A percentile compares a stretch with the other conserved stretches of the same genome.
These are phyloP conservation scores for Heliornis fulica DNA, from an alignment of 2,113 vertebrate genomes.

Conservation along the genomic window DNA sequence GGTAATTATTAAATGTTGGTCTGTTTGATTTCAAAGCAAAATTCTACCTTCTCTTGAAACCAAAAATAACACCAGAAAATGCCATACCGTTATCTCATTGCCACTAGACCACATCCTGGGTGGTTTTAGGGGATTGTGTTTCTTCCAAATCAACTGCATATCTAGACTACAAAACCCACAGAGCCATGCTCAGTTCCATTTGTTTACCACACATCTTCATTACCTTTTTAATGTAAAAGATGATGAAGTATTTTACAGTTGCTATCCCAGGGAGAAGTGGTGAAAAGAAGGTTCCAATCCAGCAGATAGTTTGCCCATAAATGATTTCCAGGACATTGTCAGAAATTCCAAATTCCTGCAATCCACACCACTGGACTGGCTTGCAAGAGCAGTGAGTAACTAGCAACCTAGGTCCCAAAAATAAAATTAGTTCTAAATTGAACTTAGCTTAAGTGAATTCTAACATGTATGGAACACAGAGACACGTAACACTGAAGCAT, in stretches of 20 bases:
- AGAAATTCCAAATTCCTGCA: conserved; percentile 90
- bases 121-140: neutral
- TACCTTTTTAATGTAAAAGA: conserved; percentile 98
- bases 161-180: neutral
- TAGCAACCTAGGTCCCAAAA: conserved; percentile 76
- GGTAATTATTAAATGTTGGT: neutral
- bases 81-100: neutral
- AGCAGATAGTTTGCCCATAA: conserved; percentile 97
- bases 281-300: conserved; percentile 94
- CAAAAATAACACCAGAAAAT: neutral
- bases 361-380: conserved; percentile 81
- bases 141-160: neutral
- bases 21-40: neutral
- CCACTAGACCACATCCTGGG: neutral
- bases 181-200: neutral
- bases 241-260: conserved; percentile 89
- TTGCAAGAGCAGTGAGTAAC: conserved; percentile 80
- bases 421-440: neutral
- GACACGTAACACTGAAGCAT: neutral
- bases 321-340: conserved; percentile 92
- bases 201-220: neutral
- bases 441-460: neutral
- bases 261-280: conserved; percentile 92
- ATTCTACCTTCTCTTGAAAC: neutral
- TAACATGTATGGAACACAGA: neutral